These are phyloP conservation scores for Echinops telfairi DNA, from an alignment of 2,113 vertebrate genomes.

Conservation along the genomic window DNA sequence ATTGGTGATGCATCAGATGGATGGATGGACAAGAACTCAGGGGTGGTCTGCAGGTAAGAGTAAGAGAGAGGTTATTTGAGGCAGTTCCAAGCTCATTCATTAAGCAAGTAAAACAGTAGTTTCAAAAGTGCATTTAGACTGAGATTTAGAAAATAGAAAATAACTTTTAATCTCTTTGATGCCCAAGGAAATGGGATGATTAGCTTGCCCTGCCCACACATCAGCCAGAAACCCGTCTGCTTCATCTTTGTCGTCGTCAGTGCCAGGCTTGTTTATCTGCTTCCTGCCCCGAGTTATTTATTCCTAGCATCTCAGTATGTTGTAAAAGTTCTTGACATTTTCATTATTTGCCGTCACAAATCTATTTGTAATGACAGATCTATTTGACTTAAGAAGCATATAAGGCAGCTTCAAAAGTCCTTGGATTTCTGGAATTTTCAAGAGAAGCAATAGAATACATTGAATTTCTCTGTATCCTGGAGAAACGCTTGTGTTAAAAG, in stretches of 20 bases:
- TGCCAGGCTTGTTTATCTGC: constrained; percentile 8
- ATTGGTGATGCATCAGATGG: neutral
- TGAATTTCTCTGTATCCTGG: constrained; percentile 45
- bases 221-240: neutral
- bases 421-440: constrained; percentile 62
- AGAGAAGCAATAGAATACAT: constrained; percentile 64
- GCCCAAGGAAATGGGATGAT: neutral
- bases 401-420: constrained; percentile 63
- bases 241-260: neutral
- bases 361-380: neutral
- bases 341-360: constrained; percentile 46
- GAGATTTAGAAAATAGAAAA: constrained; percentile 45
- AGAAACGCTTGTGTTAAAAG: neutral
- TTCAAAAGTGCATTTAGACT: neutral
- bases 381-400: constrained; percentile 28
- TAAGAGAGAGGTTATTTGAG: neutral
- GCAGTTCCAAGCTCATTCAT: neutral
- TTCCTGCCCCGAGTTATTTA: constrained; percentile 38
- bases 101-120: neutral
- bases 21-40: neutral
- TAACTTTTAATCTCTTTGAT: constrained; percentile 28
- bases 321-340: constrained; percentile 43
- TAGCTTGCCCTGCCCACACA: neutral
- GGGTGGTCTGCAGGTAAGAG: rapidly evolving
- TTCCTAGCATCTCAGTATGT: constrained; percentile 17